Evolutionary conservation across 2,113 vertebrate species (phyloP), one percentile per base, ranked within the genome.

Genomic region (Paradoxurus hermaphroditus): DNA sequence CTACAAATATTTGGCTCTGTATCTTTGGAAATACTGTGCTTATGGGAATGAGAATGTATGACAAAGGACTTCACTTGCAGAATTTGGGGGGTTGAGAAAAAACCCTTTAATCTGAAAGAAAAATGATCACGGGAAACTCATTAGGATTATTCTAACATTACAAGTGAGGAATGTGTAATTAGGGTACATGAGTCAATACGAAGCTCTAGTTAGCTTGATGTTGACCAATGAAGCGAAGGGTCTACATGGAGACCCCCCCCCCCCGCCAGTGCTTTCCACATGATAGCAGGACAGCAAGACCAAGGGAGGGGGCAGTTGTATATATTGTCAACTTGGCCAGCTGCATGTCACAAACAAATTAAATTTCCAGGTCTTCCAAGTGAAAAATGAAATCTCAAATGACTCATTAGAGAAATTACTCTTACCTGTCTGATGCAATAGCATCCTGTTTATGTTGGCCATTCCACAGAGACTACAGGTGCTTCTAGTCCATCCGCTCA

Each of bases 101-200:
- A 94, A 0, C 31, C 18, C 86, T 59, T 93, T 73, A 96, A 75
- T 96, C 49, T 92, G 90, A 97, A 97, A 94, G 73, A 97, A 97
- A 98, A 9, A 77, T 94, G 94, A 96, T 94, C 51, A 44, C 0
- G 34, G 93, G 84, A 97, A 97, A 91, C 0, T 73, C 93, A 91
- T 98, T 96, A 97, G 84, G 44, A 98, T 98, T 96, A 98, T 86
- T 94, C 89, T 88, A 98, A 94, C 85, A 68, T 59, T 98, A 97
- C 10, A 92, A 91, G 95, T 95, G 31, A 98, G 84, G 86, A 97
- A 97, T 94, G 96, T 31, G 97, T 92, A 98, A 98, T 95, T 56
- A 88, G 89, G 90, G 91, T 49, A 97, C 96, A 96, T 98, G 98
- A 97, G 95, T 98, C 98, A 98, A 97, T 92, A 95, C 91, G 84